A percentile compares a stretch with the other conserved stretches of the same genome.
Evolutionary conservation across 2,888 invertebrate species (phyloP).

Genomic region (Endotricha flammealis): DNA sequence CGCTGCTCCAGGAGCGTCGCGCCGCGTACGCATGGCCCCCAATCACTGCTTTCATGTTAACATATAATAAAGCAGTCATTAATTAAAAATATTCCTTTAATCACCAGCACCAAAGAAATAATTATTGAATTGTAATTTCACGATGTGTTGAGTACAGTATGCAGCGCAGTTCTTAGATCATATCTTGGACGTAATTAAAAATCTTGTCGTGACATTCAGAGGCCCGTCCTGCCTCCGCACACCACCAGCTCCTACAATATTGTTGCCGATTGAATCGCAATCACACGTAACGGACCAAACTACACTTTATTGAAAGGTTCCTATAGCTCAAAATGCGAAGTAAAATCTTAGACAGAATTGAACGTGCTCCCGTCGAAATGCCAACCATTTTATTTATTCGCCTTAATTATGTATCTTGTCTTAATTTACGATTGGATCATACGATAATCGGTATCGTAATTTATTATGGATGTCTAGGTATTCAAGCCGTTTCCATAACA

Average conservation of each 20-base stretch:
- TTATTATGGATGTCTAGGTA: conserved; percentile 75
- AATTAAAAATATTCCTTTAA: conserved; percentile 45
- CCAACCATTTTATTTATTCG: conserved; percentile 78
- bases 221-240: conserved; percentile 70
- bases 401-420: conserved; percentile 79
- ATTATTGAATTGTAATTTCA: conserved; percentile 73
- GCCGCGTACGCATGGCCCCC: conserved; percentile 13
- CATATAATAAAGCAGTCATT: conserved; percentile 47
- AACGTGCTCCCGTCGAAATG: conserved; percentile 78
- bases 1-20: not conserved
- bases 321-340: conserved; percentile 72
- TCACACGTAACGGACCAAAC: conserved; percentile 73
- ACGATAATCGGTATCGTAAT: conserved; percentile 75
- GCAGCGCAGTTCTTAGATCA: conserved; percentile 70
- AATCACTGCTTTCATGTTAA: conserved; percentile 34
- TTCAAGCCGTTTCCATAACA: conserved; percentile 72
- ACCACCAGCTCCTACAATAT: conserved; percentile 69
- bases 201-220: conserved; percentile 78
- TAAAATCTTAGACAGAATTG: conserved; percentile 61
- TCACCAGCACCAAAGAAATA: conserved; percentile 40
- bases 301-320: conserved; percentile 72
- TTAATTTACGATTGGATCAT: conserved; percentile 79
- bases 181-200: conserved; percentile 77
- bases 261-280: conserved; percentile 77
- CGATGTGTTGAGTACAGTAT: conserved; percentile 61